Evolutionary conservation across 1,140 invertebrate species (phyloP), one percentile per base, ranked within the genome.

Genomic region (Drosophila melanogaster): DNA sequence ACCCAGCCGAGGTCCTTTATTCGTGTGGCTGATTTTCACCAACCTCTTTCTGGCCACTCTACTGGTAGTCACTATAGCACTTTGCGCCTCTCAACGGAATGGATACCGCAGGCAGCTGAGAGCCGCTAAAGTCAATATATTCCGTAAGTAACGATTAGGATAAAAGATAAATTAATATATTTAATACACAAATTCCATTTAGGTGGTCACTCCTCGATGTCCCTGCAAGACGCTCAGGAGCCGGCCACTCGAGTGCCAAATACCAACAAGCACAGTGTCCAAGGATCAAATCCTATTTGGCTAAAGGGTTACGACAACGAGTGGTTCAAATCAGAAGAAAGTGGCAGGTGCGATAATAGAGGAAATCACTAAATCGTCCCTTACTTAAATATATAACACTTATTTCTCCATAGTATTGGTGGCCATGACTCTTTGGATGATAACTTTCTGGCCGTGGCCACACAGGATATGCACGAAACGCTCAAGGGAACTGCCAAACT

Each of bases 261-360:
- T 87, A 98, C 98, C 3, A 98, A 98, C 92, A 97, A 97, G 90
- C 97, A 98, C 91, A 98, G 97, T 79, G 95, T 96, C 5, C 97
- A 98, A 92, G 98, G 97, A 35, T 98, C 97, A 8, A 98, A 98
- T 93, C 97, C 98, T 0, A 98, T 98, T 78, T 98, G 97, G 97
- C 95, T 98, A 92, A 96, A 97, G 81, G 96, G 97, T 7, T 98
- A 98, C 87, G 97, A 98, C 92, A 98, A 98, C 92, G 97, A 97
- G 90, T 98, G 97, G 97, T 98, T 97, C 90, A 98, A 98, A 93
- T 96, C 95, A 64, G 96, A 96, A 65, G 96, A 96, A 79, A 96
- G 96, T 17, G 93, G 94, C 35, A 95, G 95, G 95, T 96, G 93
- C 10, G 41, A 4, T 15, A 15, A n/a, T n/a, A n/a, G 8, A 10